Base-by-base conservation (phyloP, 2,797 vertebrate species). In the Poecilia wingei region DNA sequence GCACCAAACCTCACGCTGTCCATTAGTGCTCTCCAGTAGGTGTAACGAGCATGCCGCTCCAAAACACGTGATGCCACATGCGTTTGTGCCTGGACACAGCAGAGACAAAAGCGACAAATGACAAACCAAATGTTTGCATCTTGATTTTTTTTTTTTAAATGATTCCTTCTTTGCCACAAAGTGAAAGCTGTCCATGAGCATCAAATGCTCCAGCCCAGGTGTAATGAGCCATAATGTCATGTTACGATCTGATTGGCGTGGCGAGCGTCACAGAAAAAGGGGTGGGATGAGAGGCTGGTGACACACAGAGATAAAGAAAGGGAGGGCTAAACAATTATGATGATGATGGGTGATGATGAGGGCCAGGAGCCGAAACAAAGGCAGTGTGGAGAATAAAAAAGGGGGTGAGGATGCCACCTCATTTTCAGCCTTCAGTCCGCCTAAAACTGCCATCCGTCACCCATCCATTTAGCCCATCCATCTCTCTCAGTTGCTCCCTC, bases 211-310 rank as follows among this genome's bases (percentile, higher is more conserved):
- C 82, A 82, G 80, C 72, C 72, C 88, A 93, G 90, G 87, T 91
- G 91, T 88, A 93, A 94, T 92, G 89, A 90, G 85, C 87, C 85
- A 84, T 92, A 90, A 92, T 92, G 88, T 82, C 90, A 91, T 57
- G 91, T 91, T 92, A 82, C 70, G 10, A 88, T 86, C 87, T 93
- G 93, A 94, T 90, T 91, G 91, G 86, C 85, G 78, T 84, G 74
- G 86, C 20, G 46, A 83, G 88, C 77, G 39, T 88, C 90, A 91
- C 82, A 78, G 81, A 86, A 71, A 64, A 74, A 89, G 85, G 83
- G 91, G 86, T 28, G 84, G 88, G 81, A 64, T 68, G 69, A 83
- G 77, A 47, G 79, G 79, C 75, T 78, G 82, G 76, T 80, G 87
- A 87, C 74, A 82, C 83, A 82, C 75, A n/a, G 69, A 83, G 76